Evolutionary conservation across 2,888 invertebrate genomes (phyloP).

Genomic region (Lymantria dispar): DNA sequence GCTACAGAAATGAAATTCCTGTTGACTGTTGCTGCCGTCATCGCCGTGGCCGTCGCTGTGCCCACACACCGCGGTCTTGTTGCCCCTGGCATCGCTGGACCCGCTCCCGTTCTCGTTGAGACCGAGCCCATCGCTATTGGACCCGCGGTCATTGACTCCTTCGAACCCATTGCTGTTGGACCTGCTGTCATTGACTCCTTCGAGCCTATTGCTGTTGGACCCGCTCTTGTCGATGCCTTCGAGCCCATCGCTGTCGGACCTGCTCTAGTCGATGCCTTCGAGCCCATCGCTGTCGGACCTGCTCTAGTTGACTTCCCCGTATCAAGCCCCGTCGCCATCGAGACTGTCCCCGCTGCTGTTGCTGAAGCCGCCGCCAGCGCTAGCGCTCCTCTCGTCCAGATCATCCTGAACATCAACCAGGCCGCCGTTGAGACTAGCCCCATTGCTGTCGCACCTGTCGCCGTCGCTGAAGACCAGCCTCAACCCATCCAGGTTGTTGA

Average conservation of each 20-base stretch:
- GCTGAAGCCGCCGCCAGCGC: slow-evolving; percentile 7
- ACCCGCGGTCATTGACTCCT: background rate
- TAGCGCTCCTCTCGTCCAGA: slow-evolving; percentile 14
- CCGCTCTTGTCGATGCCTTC: slow-evolving; percentile 8
- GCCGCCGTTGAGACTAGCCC: slow-evolving; percentile 9
- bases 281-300: slow-evolving; percentile 6
- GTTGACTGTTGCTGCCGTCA: slow-evolving; percentile 20
- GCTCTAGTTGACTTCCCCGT: slow-evolving; percentile 12
- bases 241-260: slow-evolving; percentile 14
- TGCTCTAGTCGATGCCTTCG: slow-evolving; percentile 6
- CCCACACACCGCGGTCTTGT: slow-evolving; percentile 12
- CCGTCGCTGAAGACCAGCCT: background rate
- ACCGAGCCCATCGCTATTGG: slow-evolving; percentile 7
- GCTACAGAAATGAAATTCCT: slow-evolving; percentile 26
- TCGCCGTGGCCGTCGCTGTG: slow-evolving; percentile 23
- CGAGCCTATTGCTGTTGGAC: slow-evolving; percentile 20
- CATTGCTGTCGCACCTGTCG: slow-evolving; percentile 9
- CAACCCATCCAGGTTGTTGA: slow-evolving; percentile 2
- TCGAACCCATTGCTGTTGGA: slow-evolving; percentile 22
- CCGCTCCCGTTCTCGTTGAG: slow-evolving; percentile 7
- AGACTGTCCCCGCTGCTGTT: background rate
- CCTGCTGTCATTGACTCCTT: slow-evolving; percentile 16
- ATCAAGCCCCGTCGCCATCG: slow-evolving; percentile 17
- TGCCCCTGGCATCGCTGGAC: slow-evolving; percentile 2
- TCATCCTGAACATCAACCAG: slow-evolving; percentile 20